These are phyloP conservation scores for Chaetops frenatus DNA, from an alignment of 2,113 vertebrate species.

Conservation along the genomic window DNA sequence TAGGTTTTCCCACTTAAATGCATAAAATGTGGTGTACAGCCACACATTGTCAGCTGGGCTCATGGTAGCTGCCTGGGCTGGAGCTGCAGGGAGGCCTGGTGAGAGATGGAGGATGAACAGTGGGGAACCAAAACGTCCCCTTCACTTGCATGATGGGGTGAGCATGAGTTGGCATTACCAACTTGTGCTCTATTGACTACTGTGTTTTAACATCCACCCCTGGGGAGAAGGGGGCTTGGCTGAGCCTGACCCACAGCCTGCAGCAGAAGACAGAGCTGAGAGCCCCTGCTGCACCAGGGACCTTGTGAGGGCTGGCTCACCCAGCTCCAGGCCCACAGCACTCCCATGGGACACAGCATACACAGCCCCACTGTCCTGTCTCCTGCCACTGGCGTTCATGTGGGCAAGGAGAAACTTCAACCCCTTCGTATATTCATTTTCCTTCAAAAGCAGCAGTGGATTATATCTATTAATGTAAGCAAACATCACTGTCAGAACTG, in stretches of 20 bases:
- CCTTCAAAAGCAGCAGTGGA: not conserved
- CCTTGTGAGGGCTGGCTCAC: fast-evolving
- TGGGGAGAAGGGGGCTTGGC: not conserved
- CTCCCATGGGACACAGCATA: fast-evolving
- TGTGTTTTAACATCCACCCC: not conserved
- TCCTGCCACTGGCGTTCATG: fast-evolving
- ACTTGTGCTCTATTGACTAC: not conserved
- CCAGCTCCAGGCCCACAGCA: not conserved
- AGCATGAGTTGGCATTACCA: not conserved
- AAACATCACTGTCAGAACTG: not conserved
- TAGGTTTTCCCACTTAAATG: not conserved
- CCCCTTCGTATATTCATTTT: not conserved
- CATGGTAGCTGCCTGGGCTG: not conserved
- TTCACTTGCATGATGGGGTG: not conserved
- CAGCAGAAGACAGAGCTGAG: not conserved
- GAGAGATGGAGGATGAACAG: not conserved
- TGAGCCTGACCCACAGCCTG: not conserved
- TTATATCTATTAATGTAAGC: not conserved
- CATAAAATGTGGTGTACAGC: not conserved
- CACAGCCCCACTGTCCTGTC: not conserved
- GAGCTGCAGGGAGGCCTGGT: not conserved
- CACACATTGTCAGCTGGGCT: not conserved
- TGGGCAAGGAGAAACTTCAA: not conserved
- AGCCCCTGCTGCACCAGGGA: not conserved
- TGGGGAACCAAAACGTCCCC: not conserved